These are phyloP conservation scores for Mormyrus lacerda DNA, from an alignment of 2,113 vertebrate species.

Conservation along the genomic window DNA sequence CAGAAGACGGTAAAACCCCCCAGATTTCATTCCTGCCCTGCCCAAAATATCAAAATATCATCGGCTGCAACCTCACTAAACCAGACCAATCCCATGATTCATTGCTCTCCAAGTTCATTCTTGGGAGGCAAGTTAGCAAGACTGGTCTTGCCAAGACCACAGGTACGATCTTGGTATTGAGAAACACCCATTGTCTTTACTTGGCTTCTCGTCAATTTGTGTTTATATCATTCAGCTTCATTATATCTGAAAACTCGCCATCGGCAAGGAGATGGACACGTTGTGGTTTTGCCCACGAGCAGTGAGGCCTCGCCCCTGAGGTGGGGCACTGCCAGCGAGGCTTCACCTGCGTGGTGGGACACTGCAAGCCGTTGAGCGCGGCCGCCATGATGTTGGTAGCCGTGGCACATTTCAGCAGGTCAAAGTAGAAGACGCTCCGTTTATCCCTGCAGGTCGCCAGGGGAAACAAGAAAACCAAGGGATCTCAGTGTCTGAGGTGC, in stretches of 20 bases:
- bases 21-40: not conserved
- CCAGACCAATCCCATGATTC: not conserved
- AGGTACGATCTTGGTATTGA: not conserved
- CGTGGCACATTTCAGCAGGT: slow-evolving; percentile 68
- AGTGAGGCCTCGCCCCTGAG: not conserved
- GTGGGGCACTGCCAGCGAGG: not conserved
- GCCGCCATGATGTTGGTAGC: slow-evolving; percentile 53
- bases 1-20: too few species aligned
- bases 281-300: not conserved
- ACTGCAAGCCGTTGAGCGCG: slow-evolving; percentile 64
- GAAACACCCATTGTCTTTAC: not conserved
- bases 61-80: not conserved
- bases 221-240: not conserved
- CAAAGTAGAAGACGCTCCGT: slow-evolving; percentile 68
- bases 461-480: not conserved
- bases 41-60: not conserved
- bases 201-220: not conserved
- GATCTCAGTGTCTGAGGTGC: not conserved
- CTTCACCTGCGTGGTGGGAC: slow-evolving; percentile 75
- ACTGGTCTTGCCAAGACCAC: not conserved
- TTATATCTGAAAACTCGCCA: not conserved
- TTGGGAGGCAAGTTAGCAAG: not conserved
- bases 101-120: not conserved
- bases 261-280: not conserved
- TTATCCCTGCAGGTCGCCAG: slow-evolving; percentile 49